Evolutionary conservation across 2,113 vertebrate genomes (phyloP), one percentile per base, ranked within the genome.

Genomic region (Cyanocitta stelleri): DNA sequence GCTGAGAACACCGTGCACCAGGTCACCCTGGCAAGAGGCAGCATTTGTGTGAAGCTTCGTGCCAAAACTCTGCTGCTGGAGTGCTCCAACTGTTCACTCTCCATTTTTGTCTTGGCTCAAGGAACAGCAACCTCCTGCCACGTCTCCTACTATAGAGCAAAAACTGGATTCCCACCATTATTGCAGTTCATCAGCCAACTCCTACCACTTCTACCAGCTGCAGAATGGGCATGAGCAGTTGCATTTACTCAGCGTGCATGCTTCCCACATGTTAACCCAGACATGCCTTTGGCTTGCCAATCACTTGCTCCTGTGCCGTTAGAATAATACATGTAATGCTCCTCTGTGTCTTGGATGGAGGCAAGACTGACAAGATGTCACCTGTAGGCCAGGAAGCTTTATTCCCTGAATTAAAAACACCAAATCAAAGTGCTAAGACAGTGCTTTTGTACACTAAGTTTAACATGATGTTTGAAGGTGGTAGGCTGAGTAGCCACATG

Each of bases 81-180:
- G 52, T 55, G 41, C 85, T 97, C 92, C 96, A 97, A 84, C 88
- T 97, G 94, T 67, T 95, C 89, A 19, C 23, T 96, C 89, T 96
- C 81, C 66, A 49, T 95, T 97, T 96, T 95, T 72, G 82, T 96
- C 92, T 97, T 97, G 96, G 95, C 95, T 96, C 62, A 64, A 72
- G 68, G 81, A 96, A 85, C 55, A 68, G 78, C 37, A 62, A 87
- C 86, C 79, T 93, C 87, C 90, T 93, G 88, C 73, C 87, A 88
- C 1, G 32, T 82, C 89, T 97, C 89, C 87, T 96, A 16, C 80
- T 90, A 39, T 44, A 84, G 76, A 90, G 72, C 64, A 95, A 90
- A 93, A 96, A 80, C 26, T 82, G 85, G 82, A 61, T 84, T 73
- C 41, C 91, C 85, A 61, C 61, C 46, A 55, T 12, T 72, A 62